Evolutionary conservation across 2,797 vertebrate species (phyloP), one percentile per base, ranked within the genome.

Genomic region (Lutjanus argentimaculatus): DNA sequence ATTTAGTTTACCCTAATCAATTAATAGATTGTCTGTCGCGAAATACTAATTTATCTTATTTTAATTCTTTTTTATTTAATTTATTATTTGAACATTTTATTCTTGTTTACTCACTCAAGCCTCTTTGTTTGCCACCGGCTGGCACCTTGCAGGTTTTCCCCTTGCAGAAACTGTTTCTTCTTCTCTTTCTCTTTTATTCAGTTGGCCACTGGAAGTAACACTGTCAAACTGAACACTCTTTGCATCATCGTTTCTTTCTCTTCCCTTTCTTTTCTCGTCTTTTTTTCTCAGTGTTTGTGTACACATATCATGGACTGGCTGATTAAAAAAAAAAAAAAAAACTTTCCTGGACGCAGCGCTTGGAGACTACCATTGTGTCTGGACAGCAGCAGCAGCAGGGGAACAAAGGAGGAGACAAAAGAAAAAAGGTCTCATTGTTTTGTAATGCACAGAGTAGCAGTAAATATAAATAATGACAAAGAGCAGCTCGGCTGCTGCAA

Each of bases 301-400:
- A 8, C 64, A 42, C 42, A 76, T n/a, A n/a, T 49, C 2, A 56
- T 0, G 7, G 63, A 49, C 42, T 52, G 56, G 25, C 62, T 70
- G 64, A 63, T 49, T 14, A 14, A 30, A 55, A 48, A 83, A 48
- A 48, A 36, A 55, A 49, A 83, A 17, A 55, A 21, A 36, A 92
- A 89, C 82, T 91, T 90, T 84, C 62, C 75, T 85, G 80, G 66
- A 64, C 80, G 71, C 85, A 67, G 43, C 7, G 67, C 61, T 56
- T 78, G 79, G 79, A 85, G 86, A 86, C 79, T 22, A 43, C 81
- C 77, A 86, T 93, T 93, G 91, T 93, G 92, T 93, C 91, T 93
- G 91, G 84, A 80, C 84, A 87, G 81, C 89, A 72, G 80, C 89
- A 72, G 80, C 78, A 77, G 65, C 83, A 84, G 78, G 75, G 70